phyloP scores from a whole-genome alignment of 2,113 vertebrate genomes.

The Passer domesticus region DNA sequence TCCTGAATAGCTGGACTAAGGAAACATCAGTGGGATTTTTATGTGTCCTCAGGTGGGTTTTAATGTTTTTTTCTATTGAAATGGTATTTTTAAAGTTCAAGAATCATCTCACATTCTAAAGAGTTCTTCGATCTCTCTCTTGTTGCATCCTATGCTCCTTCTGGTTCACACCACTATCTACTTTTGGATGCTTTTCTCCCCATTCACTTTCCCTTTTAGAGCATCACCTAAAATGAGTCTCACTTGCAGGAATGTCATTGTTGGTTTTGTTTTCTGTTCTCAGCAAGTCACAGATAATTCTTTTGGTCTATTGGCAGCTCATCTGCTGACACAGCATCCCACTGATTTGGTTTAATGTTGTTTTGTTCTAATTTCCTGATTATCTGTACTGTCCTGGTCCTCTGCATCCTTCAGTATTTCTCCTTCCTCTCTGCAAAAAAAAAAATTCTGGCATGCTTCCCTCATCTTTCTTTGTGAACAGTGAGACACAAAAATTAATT shows the following conservation, averaged over 20 bases:
- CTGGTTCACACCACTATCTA: neutral
- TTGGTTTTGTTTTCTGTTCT: constrained; percentile 38
- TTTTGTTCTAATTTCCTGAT: constrained; percentile 61
- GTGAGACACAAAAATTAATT: constrained; percentile 24
- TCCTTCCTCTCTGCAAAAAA: constrained; percentile 1
- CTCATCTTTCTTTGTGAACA: constrained; percentile 45
- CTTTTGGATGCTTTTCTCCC: neutral
- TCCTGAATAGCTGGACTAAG: neutral
- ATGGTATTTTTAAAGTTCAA: neutral
- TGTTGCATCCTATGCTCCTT: neutral
- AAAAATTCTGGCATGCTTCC: constrained; percentile 28
- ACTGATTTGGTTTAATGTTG: constrained; percentile 45
- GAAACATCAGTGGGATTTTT: neutral
- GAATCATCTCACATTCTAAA: neutral
- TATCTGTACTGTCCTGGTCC: constrained; percentile 28
- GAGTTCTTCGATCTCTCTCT: neutral
- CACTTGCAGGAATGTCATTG: constrained; percentile 6
- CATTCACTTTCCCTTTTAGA: neutral
- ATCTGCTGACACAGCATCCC: constrained; percentile 4
- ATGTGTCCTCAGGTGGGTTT: neutral
- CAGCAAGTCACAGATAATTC: constrained; percentile 27
- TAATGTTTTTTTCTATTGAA: neutral
- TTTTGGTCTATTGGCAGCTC: constrained; percentile 14
- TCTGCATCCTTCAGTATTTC: constrained; percentile 42
- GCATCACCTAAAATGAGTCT: neutral